Base-by-base conservation (phyloP, 1,140 invertebrate genomes). In the Linepithema humile region DNA sequence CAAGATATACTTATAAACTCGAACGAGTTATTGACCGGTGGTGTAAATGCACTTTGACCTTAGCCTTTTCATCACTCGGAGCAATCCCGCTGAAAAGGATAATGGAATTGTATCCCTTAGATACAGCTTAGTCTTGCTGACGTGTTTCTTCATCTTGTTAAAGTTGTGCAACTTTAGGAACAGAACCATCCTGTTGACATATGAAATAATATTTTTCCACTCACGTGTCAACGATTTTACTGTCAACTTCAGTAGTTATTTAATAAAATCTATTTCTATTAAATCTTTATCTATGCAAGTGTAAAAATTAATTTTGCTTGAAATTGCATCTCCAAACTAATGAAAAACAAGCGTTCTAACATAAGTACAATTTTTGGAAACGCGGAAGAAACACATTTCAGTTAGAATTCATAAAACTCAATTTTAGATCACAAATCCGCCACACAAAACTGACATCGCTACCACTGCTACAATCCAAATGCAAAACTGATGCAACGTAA, bases 31-130 rank as follows among this genome's bases (percentile, higher is more conserved):
- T 84, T 70, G 74, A 65, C 64, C 74, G 45, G 23, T n/a, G 5
- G 12, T 60, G 43, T 84, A 80, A 84, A 84, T 84, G 74, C 55
- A 70, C 57, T 80, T 60, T 80, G 32, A 80, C 35, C 29, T 84
- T 78, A 84, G 62, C 50, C 20, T 70, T 43, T 84, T 84, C 9
- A 12, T 6, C 23, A 50, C n/a, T 43, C 32, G 23, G 7, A 40
- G 43, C 50, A 80, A 84, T 80, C 53, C 10, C 32, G 29, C 10
- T 32, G 53, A 26, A 40, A 48, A 59, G n/a, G 43, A 45, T 67
- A 77, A 77, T 57, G 20, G 48, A 84, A 78, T 59, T 67, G 20
- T 67, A 67, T 62, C n/a, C 45, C 32, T 26, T 12, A 74, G 50
- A 48, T 48, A 53, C 35, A 55, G 43, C 26, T 4, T 12, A 12